A percentile compares a stretch with the other conserved stretches of the same genome.
These are phyloP conservation scores for Cantharis nigra DNA, from an alignment of 2,888 invertebrate species.

Conservation along the genomic window DNA sequence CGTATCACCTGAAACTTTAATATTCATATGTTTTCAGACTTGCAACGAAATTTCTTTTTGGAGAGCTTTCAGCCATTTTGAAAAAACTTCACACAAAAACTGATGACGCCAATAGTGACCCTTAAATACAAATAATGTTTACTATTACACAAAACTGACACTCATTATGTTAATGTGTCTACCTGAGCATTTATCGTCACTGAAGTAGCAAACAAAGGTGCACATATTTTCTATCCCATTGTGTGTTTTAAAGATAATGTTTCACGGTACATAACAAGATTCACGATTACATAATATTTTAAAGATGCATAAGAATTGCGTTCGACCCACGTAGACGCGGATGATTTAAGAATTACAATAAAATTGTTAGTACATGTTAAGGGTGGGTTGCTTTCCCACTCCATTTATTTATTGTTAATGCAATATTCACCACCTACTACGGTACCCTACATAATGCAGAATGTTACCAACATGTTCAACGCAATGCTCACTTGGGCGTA, in stretches of 20 bases:
- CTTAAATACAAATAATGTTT: not conserved
- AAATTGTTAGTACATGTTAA: slow-evolving; percentile 15
- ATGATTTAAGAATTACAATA: slow-evolving; percentile 20
- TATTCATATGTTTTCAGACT: not conserved
- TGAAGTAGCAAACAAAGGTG: slow-evolving; percentile 12
- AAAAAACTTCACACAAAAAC: not conserved
- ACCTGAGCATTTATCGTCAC: slow-evolving; percentile 24
- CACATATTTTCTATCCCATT: slow-evolving; percentile 20
- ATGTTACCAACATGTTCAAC: not conserved
- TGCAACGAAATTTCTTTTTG: not conserved
- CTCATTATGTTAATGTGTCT: slow-evolving; percentile 36
- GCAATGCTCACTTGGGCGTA: not conserved
- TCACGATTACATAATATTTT: slow-evolving; percentile 14
- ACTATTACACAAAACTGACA: slow-evolving; percentile 29
- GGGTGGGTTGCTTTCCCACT: slow-evolving; percentile 27
- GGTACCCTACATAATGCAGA: not conserved
- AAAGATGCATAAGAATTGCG: slow-evolving; percentile 8
- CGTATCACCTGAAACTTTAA: not conserved
- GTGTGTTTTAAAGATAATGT: slow-evolving; percentile 17
- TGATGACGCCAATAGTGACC: not conserved
- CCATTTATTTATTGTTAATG: slow-evolving; percentile 6
- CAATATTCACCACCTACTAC: slow-evolving; percentile 13
- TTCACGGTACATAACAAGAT: slow-evolving; percentile 15
- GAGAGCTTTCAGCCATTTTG: not conserved
- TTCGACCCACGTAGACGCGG: slow-evolving; percentile 5